Conservation (phyloP, 2,113 vertebrate species). For the Xenopus laevis region DNA sequence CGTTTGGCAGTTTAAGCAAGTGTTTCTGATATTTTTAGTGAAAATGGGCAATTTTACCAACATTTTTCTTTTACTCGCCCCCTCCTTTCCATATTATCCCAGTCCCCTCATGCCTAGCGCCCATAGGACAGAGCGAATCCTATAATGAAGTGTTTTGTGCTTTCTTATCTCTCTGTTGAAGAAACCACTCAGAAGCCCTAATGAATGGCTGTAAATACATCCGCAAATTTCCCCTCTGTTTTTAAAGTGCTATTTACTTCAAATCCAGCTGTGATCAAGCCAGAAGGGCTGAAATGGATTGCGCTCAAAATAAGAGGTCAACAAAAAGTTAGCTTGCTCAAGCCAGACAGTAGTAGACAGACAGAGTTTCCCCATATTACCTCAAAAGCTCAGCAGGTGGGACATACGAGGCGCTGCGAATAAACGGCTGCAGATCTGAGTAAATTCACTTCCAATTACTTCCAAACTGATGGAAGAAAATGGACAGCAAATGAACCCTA, state of each 20-base stretch:
- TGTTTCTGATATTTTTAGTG: no score
- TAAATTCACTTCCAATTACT: slow-evolving; percentile 35
- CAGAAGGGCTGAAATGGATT: background rate
- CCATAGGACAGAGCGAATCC: no score
- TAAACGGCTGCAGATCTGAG: background rate
- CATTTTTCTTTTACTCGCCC: no score
- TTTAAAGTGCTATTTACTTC: slow-evolving; percentile 1
- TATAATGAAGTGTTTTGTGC: no score
- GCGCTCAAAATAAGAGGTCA: background rate
- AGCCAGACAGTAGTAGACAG: background rate
- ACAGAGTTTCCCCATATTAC: background rate
- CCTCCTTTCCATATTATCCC: no score
- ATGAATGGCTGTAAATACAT: background rate
- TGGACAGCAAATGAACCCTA: slow-evolving; percentile 30
- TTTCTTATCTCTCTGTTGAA: no score
- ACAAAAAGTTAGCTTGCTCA: background rate
- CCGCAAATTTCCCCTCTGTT: background rate
- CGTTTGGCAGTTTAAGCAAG: no score
- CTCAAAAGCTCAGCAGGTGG: slow-evolving; percentile 20
- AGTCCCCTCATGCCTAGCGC: no score
- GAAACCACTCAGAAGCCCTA: no score
- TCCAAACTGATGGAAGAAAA: slow-evolving; percentile 32
- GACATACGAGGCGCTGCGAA: background rate
- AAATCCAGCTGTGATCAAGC: background rate
- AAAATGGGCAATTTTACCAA: no score